phyloP scores from a whole-genome alignment of 2,888 invertebrate genomes.

The Caenorhabditis japonica region DNA sequence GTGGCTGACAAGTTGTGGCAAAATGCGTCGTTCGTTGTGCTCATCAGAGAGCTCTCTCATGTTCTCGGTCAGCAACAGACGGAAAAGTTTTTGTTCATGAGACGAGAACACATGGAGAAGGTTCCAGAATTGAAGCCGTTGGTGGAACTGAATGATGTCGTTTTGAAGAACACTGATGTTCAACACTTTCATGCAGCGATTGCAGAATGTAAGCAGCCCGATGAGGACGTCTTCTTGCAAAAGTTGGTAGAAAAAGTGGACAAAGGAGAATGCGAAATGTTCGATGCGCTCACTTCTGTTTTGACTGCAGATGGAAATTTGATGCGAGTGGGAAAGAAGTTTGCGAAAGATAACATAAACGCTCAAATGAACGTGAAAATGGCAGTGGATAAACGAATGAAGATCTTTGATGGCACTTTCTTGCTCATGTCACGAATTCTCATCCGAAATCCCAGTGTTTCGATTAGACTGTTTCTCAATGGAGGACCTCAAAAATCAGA shows the following conservation, averaged over 20 bases:
- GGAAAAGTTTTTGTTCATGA: neutral
- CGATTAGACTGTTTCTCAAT: conserved; percentile 32
- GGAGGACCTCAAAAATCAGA: conserved; percentile 1
- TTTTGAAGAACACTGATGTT: conserved; percentile 18
- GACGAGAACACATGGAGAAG: conserved; percentile 19
- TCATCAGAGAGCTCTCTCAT: conserved; percentile 9
- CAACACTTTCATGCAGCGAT: conserved; percentile 13
- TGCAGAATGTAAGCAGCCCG: conserved; percentile 8
- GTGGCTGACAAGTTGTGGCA: conserved; percentile 25
- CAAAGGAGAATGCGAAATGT: conserved; percentile 13
- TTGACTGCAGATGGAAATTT: conserved; percentile 16
- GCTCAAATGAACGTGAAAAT: conserved; percentile 4
- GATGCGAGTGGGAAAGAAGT: conserved; percentile 9
- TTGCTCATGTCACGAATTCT: conserved; percentile 27
- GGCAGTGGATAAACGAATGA: conserved; percentile 1
- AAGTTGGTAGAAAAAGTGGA: conserved; percentile 3
- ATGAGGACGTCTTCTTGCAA: conserved; percentile 3
- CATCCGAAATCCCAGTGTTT: conserved; percentile 27
- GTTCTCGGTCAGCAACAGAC: conserved; percentile 1
- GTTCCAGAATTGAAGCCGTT: neutral
- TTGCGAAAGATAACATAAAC: neutral
- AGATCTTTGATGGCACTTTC: conserved; percentile 35
- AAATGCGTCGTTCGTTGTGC: conserved; percentile 27
- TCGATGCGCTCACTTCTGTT: conserved; percentile 25
- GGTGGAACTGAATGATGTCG: neutral